Evolutionary conservation across 92 coral and sea anemone species (phyloP).

Genomic region (Palythoa heliodiscus): DNA sequence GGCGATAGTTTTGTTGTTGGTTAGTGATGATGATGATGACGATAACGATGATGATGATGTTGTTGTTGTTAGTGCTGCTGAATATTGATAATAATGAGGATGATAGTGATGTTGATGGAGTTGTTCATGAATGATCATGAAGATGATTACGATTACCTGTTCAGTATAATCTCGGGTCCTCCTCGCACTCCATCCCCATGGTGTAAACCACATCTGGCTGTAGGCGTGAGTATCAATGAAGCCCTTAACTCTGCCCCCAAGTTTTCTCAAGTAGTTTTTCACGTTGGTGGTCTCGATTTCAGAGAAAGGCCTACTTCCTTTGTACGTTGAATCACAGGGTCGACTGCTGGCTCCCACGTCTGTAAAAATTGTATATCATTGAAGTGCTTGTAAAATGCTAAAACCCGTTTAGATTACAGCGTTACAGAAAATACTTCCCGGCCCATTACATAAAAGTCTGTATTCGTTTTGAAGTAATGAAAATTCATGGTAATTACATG

Average conservation of each 20-base stretch:
- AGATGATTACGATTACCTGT: constrained; percentile 49
- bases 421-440: too few species aligned
- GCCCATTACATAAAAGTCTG: background rate
- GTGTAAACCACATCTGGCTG: constrained; percentile 94
- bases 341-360: constrained; percentile 59
- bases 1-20: background rate
- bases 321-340: constrained; percentile 66
- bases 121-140: background rate
- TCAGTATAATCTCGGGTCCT: constrained; percentile 55
- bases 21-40: background rate
- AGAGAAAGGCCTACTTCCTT: constrained; percentile 64
- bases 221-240: constrained; percentile 91
- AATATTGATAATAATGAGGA: background rate
- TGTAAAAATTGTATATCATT: background rate
- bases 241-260: constrained; percentile 64
- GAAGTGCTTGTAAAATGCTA: background rate
- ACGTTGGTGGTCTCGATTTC: constrained; percentile 70
- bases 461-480: background rate
- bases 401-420: background rate
- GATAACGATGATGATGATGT: background rate
- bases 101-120: background rate
- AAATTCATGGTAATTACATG: background rate
- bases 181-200: constrained; percentile 84
- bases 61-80: background rate
- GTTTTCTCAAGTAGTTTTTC: constrained; percentile 44